Percentiles rank a stretch among this genome's conserved stretches.
phyloP scores from a whole-genome alignment of 2,113 vertebrate genomes.

The Nibea coibor region DNA sequence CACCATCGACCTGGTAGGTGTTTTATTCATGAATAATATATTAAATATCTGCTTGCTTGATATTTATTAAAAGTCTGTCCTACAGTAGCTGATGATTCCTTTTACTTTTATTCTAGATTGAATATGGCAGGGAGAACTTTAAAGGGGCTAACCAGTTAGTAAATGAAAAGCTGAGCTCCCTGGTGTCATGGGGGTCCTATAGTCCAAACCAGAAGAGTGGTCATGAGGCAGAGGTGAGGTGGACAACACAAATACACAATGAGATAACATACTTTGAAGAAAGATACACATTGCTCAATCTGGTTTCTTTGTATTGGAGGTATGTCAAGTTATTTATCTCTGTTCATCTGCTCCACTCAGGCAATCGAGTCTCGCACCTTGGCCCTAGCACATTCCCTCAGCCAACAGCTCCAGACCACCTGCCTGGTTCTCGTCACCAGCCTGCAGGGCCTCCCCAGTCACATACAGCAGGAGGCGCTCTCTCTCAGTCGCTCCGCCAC shows the following conservation, averaged over 20 bases:
- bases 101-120: slow-evolving; percentile 83
- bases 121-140: slow-evolving; percentile 89
- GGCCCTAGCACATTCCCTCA: slow-evolving; percentile 86
- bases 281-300: background rate
- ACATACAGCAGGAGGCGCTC: slow-evolving; percentile 88
- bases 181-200: slow-evolving; percentile 86
- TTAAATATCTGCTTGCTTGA: background rate
- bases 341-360: slow-evolving; percentile 69
- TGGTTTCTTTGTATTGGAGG: background rate
- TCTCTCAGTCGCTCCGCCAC: slow-evolving; percentile 83
- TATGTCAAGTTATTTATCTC: background rate
- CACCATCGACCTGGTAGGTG: slow-evolving; percentile 89
- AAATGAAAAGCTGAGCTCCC: slow-evolving; percentile 85
- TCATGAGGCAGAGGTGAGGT: slow-evolving; percentile 85
- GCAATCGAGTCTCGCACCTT: slow-evolving; percentile 90
- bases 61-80: too few species aligned
- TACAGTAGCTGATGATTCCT: background rate
- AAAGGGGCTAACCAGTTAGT: slow-evolving; percentile 88
- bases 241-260: background rate
- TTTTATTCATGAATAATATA: background rate
- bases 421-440: slow-evolving; percentile 87
- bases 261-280: background rate
- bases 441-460: slow-evolving; percentile 89
- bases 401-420: slow-evolving; percentile 92
- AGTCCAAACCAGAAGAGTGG: slow-evolving; percentile 71